A percentile compares a stretch with the other conserved stretches of the same genome.
phyloP scores from a whole-genome alignment of 1,140 invertebrate species.

The Pachyrhynchus sulphureomaculatus region DNA sequence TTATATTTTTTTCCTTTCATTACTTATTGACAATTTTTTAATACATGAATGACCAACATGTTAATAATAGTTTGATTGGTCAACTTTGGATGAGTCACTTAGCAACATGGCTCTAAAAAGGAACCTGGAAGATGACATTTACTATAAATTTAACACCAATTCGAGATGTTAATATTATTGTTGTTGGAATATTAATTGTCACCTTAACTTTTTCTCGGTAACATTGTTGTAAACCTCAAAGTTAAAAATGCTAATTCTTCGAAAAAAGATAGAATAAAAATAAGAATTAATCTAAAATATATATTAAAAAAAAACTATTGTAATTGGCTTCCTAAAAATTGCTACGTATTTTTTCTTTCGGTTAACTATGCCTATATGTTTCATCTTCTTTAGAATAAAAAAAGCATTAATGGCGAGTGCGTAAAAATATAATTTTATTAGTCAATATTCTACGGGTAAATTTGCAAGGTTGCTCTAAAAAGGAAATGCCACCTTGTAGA shows the following conservation, averaged over 20 bases:
- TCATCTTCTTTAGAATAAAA: slow-evolving; percentile 3
- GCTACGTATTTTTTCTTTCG: slow-evolving; percentile 4
- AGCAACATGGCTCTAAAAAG: background rate
- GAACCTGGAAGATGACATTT: background rate
- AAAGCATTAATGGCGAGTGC: slow-evolving; percentile 3
- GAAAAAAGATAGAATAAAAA: no score
- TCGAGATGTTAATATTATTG: background rate
- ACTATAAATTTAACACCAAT: slow-evolving; percentile 4
- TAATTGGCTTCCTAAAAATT: no score
- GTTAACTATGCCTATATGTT: background rate
- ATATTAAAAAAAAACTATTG: no score
- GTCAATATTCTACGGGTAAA: slow-evolving; percentile 3
- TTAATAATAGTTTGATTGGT: slow-evolving; percentile 11
- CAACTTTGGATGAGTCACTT: slow-evolving; percentile 1
- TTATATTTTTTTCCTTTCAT: no score
- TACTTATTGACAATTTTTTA: no score
- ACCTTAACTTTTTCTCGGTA: background rate
- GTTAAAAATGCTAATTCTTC: no score
- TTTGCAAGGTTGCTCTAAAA: background rate
- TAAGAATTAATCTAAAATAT: no score
- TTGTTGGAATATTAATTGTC: background rate
- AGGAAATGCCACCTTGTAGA: background rate
- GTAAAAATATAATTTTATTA: slow-evolving; percentile 13
- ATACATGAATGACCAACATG: slow-evolving; percentile 2
- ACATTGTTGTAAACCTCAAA: background rate